Conservation (phyloP, 2,888 invertebrate species). For the Caenorhabditis sp. region DNA sequence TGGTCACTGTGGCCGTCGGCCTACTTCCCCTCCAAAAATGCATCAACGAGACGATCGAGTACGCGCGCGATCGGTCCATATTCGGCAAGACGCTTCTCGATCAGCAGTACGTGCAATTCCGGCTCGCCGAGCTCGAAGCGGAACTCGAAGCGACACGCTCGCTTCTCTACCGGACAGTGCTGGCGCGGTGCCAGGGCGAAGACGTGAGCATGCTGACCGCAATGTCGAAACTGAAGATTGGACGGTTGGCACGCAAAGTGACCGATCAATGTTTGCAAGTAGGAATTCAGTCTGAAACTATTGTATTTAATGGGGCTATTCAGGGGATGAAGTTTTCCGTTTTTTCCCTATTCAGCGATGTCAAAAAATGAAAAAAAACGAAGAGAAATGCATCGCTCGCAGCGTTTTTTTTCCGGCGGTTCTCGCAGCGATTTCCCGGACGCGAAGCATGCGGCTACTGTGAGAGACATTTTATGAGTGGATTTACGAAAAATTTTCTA, state of each 20-base stretch:
- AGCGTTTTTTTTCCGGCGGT: too few relatives aligned
- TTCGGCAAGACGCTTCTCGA: constrained; percentile 63
- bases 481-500: too few relatives aligned
- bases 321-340: too few relatives aligned
- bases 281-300: not conserved
- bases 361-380: too few relatives aligned
- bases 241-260: constrained; percentile 81
- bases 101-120: constrained; percentile 81
- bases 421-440: too few relatives aligned
- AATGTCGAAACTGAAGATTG: constrained; percentile 83
- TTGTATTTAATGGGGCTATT: too few relatives aligned
- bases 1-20: constrained; percentile 79
- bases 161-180: constrained; percentile 80
- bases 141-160: constrained; percentile 82
- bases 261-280: constrained; percentile 81
- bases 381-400: too few relatives aligned
- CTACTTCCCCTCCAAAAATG: constrained; percentile 79
- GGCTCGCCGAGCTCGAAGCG: constrained; percentile 82
- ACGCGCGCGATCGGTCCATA: constrained; percentile 80
- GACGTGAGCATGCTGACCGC: constrained; percentile 82
- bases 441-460: too few relatives aligned
- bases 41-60: constrained; percentile 81
- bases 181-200: constrained; percentile 79
- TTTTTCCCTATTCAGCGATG: too few relatives aligned
- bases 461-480: too few relatives aligned